A percentile compares a stretch with the other conserved stretches of the same genome.
phyloP scores from a whole-genome alignment of 53 echinoderm and acorn worm species.

The Stichopus horrens region DNA sequence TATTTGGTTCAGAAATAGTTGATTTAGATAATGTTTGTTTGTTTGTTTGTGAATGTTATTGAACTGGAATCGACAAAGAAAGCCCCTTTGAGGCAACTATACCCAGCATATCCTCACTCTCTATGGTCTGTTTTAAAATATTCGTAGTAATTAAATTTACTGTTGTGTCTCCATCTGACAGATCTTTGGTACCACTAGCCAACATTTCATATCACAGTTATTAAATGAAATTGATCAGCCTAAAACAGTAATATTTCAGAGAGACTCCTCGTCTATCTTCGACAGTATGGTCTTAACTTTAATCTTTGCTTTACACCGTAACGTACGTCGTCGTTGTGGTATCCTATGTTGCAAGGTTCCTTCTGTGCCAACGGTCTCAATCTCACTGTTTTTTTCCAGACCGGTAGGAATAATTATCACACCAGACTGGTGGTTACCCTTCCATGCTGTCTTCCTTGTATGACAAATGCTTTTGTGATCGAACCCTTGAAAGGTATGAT shows the following conservation, averaged over 20 bases:
- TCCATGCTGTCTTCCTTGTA: background rate
- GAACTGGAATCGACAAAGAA: too few species aligned
- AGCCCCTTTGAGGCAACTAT: too few species aligned
- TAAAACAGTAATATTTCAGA: background rate
- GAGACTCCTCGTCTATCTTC: background rate
- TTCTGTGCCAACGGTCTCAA: background rate
- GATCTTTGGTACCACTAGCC: too few species aligned
- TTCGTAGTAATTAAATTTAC: too few species aligned
- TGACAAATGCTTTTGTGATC: background rate
- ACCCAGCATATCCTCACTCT: too few species aligned
- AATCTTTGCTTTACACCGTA: background rate
- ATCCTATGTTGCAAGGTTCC: background rate
- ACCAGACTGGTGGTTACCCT: background rate
- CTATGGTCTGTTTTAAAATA: too few species aligned
- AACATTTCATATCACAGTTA: too few species aligned
- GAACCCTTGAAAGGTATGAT: background rate
- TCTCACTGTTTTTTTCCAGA: background rate
- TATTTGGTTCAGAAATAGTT: too few species aligned
- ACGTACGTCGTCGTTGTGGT: background rate
- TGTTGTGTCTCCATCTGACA: too few species aligned
- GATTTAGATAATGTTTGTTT: too few species aligned
- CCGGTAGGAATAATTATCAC: slow-evolving; percentile 10
- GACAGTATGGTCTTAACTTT: background rate
- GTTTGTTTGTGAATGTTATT: too few species aligned
- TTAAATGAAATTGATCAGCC: too few species aligned